Evolutionary conservation across 1,140 invertebrate genomes (phyloP), one percentile per base, ranked within the genome.

Genomic region (Aethina tumida): DNA sequence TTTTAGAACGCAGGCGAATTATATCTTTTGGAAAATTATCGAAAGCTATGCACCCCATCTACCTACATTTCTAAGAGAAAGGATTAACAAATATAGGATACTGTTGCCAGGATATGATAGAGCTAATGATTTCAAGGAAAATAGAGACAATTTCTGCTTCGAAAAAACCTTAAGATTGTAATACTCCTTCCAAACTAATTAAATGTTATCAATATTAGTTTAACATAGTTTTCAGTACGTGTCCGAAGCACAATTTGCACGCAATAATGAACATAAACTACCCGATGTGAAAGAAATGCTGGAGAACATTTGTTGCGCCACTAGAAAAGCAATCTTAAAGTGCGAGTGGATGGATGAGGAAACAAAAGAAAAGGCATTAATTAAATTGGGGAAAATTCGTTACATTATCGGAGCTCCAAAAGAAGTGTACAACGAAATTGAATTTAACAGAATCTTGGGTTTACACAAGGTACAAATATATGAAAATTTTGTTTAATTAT

Each of bases 321-420:
- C 41, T 7, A 20, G 37, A 18, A 19, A 45, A 8, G 32, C 40
- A 14, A 30, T 45, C 4, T 16, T 15, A n/a, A 13, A 25, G 16
- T 8, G 28, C 3, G 33, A 36, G 13, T 45, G 43, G 43, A 22
- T 45, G 26, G 26, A 41, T 34, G 16, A 35, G 7, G 27, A 18
- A 14, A 30, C 25, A 4, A 31, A 38, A 34, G 31, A n/a, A 5
- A 20, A 27, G 5, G 40, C 44, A 10, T 27, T 42, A 13, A n/a
- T 16, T 18, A 42, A 42, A 42, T 18, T 42, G 8, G 6, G 22
- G 19, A 39, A 46, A 20, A 35, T 42, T 4, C 27, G 17, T 24
- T 30, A 28, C 12, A 38, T 46, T 20, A 42, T 46, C 8, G 44
- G 44, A 10, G 44, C 32, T 16, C 44, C 44, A 25, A 35, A 39